Base-by-base conservation (phyloP, 2,797 vertebrate genomes). In the Serranus cabrilla region DNA sequence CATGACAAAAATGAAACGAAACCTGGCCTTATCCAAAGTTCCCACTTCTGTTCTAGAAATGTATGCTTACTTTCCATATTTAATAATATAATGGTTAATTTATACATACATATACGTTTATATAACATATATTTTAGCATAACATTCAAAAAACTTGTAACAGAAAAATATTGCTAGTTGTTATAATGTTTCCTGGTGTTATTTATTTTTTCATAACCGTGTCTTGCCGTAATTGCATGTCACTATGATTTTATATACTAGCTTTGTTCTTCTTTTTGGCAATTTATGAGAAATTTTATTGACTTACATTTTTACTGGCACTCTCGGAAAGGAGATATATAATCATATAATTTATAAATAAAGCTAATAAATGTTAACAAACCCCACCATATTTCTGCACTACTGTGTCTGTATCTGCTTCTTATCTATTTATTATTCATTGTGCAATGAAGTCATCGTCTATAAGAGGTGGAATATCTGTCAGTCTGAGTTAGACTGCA, bases 401-500 rank as follows among this genome's bases (percentile, higher is more conserved):
- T 58, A 46, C 14, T 47, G 25, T 69, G 73, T 78, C 77, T 86
- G 54, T 81, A 71, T 73, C 83, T 81, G 76, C 83, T 47, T 62
- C 84, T 80, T 59, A 85, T 58, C 27, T 74, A 89, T 93, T 68
- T 75, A 92, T 93, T 86, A 93, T 94, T 93, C 57, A 93, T 90
- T 71, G 49, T 58, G 67, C 39, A 42, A 88, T 94, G 89, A 93
- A 78, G 79, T 94, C 91, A 95, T 79, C 42, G 75, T 56, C 74
- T 80, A 65, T 69, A 86, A 89, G 56, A 86, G 79, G 77, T 70
- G 31, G 65, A 75, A 73, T 81, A 87, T 73, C 75, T 85, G 83
- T 77, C 85, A 72, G 69, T 63, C 56, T 82, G 84, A 73, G 82
- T 83, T 78, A 85, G 82, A 76, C 72, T 75, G 71, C 42, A 82